These are phyloP conservation scores for Conus canariensis DNA, from an alignment of 2,888 invertebrate genomes.

Conservation along the genomic window DNA sequence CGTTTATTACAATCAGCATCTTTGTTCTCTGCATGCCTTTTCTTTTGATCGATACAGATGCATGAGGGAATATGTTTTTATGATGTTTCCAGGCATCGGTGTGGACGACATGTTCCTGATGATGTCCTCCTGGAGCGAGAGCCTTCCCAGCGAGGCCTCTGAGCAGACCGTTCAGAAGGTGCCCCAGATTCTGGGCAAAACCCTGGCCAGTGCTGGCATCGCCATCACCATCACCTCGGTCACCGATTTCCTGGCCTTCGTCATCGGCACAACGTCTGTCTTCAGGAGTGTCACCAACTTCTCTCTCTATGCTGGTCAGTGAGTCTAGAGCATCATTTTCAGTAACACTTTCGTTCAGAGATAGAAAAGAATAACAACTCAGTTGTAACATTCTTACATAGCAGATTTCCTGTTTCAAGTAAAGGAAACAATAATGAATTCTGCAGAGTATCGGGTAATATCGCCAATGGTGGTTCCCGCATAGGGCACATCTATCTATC, in stretches of 20 bases:
- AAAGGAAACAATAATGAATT: no score
- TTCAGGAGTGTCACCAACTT: constrained; percentile 61
- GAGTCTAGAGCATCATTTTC: background rate
- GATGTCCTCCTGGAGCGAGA: constrained; percentile 56
- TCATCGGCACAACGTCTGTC: constrained; percentile 54
- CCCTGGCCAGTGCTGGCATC: constrained; percentile 60
- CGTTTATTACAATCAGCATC: background rate
- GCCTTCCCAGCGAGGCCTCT: background rate
- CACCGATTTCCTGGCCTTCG: constrained; percentile 53
- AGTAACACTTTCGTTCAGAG: no score
- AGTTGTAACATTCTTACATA: no score
- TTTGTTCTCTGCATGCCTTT: background rate
- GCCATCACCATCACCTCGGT: constrained; percentile 51
- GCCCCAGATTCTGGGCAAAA: constrained; percentile 55
- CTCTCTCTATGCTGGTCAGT: constrained; percentile 60
- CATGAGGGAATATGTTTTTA: background rate
- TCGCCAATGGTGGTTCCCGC: no score
- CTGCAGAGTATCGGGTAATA: no score
- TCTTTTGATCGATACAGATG: background rate
- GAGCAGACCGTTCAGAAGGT: constrained; percentile 30
- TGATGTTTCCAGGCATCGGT: constrained; percentile 56
- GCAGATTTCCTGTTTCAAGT: no score
- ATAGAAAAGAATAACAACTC: no score
- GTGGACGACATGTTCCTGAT: constrained; percentile 62
- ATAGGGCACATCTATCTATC: no score